These are phyloP conservation scores for Lota lota DNA, from an alignment of 2,113 vertebrate species.

Conservation along the genomic window DNA sequence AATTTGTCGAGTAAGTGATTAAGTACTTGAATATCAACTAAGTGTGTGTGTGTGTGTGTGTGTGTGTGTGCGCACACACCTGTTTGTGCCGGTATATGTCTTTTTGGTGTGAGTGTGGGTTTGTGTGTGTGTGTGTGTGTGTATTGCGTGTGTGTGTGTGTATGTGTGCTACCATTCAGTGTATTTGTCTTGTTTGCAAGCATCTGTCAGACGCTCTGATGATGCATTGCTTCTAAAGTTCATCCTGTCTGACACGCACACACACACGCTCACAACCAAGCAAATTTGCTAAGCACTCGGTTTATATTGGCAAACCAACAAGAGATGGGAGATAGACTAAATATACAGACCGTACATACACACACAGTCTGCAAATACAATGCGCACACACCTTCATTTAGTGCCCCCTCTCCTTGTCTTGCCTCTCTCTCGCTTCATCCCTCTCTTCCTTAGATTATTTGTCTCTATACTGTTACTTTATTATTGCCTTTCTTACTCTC, in stretches of 20 bases:
- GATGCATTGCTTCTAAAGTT: slow-evolving; percentile 40
- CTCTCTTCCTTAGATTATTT: neutral
- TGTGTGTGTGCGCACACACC: neutral
- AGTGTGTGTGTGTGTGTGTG: slow-evolving; percentile 3
- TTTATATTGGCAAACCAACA: no score
- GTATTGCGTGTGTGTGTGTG: slow-evolving; percentile 3
- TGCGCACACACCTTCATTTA: neutral
- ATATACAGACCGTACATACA: neutral
- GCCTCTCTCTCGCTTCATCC: neutral
- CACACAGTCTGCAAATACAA: neutral
- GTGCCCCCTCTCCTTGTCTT: neutral
- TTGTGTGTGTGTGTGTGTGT: slow-evolving; percentile 9
- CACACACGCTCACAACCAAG: neutral
- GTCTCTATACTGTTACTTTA: neutral
- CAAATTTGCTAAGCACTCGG: neutral
- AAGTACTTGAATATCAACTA: no score
- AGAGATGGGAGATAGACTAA: no score
- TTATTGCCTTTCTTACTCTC: neutral
- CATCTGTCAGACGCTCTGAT: slow-evolving; percentile 55
- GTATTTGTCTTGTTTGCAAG: slow-evolving; percentile 34
- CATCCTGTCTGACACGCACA: slow-evolving; percentile 10
- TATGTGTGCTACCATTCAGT: slow-evolving; percentile 18
- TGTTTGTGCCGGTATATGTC: slow-evolving; percentile 2
- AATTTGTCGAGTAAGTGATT: no score
- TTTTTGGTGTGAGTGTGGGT: neutral